These are phyloP conservation scores for Creontiades dilutus DNA, from an alignment of 2,888 invertebrate genomes.

Conservation along the genomic window DNA sequence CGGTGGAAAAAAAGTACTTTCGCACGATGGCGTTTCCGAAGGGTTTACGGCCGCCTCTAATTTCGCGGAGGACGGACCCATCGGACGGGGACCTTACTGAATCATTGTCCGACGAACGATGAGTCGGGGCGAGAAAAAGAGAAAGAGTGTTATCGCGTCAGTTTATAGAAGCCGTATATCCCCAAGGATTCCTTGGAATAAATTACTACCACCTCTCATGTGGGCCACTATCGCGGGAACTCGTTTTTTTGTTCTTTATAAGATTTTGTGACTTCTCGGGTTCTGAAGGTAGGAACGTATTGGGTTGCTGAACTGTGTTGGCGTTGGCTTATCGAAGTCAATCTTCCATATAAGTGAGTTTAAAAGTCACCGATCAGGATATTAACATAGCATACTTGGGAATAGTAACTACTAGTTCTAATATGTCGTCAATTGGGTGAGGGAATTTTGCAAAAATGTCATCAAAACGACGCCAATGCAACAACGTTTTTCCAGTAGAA, in stretches of 20 bases:
- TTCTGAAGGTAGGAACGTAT: background rate
- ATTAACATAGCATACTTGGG: too few species aligned
- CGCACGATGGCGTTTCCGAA: background rate
- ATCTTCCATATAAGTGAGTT: too few species aligned
- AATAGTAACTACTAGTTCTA: too few species aligned
- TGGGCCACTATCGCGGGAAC: background rate
- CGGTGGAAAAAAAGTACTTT: background rate
- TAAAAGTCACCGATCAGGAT: too few species aligned
- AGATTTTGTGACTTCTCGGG: slow-evolving; percentile 18
- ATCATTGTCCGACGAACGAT: slow-evolving; percentile 37
- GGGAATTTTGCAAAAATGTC: too few species aligned
- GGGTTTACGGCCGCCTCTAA: slow-evolving; percentile 46
- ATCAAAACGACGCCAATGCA: too few species aligned
- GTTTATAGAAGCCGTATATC: slow-evolving; percentile 34
- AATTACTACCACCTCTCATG: slow-evolving; percentile 23
- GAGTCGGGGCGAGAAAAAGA: slow-evolving; percentile 9
- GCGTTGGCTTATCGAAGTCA: too few species aligned
- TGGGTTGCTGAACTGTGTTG: background rate
- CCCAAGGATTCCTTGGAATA: background rate
- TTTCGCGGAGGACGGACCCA: background rate
- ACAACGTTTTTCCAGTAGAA: too few species aligned
- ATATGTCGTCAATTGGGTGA: too few species aligned
- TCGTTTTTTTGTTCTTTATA: background rate
- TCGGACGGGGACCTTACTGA: background rate
- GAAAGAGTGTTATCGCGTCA: slow-evolving; percentile 27